phyloP scores from a whole-genome alignment of 2,797 vertebrate genomes.

The Clarias pachynema region DNA sequence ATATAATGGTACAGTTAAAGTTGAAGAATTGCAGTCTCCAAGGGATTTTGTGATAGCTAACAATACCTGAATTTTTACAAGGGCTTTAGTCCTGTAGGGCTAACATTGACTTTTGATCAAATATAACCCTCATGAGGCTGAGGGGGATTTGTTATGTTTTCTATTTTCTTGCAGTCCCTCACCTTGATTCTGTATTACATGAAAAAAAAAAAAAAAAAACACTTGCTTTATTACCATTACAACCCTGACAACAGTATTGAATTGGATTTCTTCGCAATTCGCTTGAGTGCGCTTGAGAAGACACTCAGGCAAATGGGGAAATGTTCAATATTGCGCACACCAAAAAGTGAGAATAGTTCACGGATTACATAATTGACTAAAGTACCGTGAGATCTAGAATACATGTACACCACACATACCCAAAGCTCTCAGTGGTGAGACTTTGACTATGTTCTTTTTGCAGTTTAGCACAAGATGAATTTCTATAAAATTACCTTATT shows the following conservation, averaged over 20 bases:
- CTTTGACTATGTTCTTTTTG: neutral
- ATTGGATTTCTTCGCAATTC: neutral
- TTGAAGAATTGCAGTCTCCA: neutral
- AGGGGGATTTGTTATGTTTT: neutral
- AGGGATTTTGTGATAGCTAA: neutral
- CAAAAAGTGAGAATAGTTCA: neutral
- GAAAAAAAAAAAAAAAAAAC: neutral
- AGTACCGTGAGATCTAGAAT: neutral
- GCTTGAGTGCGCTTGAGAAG: neutral
- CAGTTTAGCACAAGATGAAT: too few species aligned
- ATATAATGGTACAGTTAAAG: neutral
- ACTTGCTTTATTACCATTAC: neutral
- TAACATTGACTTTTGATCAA: neutral
- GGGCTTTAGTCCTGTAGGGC: neutral
- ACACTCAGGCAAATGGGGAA: neutral
- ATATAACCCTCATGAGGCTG: neutral
- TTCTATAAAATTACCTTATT: neutral
- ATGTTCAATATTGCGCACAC: neutral
- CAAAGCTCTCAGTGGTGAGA: neutral
- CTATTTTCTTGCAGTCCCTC: neutral
- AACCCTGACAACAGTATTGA: neutral
- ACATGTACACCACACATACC: too few species aligned
- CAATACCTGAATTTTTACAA: neutral
- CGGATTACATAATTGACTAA: constrained; percentile 7
- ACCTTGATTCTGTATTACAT: neutral